Evolutionary conservation across 2,113 vertebrate genomes (phyloP).

Genomic region (Oncorhynchus mykiss): DNA sequence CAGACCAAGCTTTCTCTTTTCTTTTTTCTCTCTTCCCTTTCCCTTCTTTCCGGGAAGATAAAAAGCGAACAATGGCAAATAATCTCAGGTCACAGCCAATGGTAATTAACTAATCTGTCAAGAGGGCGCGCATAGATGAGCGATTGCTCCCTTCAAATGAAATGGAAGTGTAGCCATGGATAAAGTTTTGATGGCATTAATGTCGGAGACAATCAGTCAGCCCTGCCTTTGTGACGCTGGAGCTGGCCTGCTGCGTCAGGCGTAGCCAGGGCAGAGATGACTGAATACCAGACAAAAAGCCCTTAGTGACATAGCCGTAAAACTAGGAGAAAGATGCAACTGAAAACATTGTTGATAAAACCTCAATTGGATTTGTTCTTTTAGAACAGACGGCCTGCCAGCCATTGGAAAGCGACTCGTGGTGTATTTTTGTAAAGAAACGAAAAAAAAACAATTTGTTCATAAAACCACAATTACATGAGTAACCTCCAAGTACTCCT

Average conservation of each 20-base stretch:
- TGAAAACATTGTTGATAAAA: too few species aligned
- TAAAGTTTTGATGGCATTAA: constrained; percentile 49
- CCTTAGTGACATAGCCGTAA: too few species aligned
- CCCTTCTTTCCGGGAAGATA: neutral
- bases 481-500: too few species aligned
- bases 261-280: constrained; percentile 7
- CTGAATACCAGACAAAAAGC: constrained; percentile 43
- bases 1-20: constrained; percentile 19
- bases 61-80: constrained; percentile 5
- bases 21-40: neutral
- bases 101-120: constrained; percentile 58
- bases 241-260: constrained; percentile 16
- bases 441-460: too few species aligned
- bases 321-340: too few species aligned
- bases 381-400: too few species aligned
- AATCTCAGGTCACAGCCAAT: constrained; percentile 35
- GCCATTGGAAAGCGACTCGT: too few species aligned
- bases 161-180: constrained; percentile 51
- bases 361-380: too few species aligned
- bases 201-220: constrained; percentile 56
- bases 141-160: constrained; percentile 32
- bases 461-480: too few species aligned
- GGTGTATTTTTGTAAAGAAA: too few species aligned
- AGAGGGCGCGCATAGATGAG: constrained; percentile 39
- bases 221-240: constrained; percentile 21